These are phyloP conservation scores for Saguinus midas DNA, from an alignment of 2,113 vertebrate species.

Conservation along the genomic window DNA sequence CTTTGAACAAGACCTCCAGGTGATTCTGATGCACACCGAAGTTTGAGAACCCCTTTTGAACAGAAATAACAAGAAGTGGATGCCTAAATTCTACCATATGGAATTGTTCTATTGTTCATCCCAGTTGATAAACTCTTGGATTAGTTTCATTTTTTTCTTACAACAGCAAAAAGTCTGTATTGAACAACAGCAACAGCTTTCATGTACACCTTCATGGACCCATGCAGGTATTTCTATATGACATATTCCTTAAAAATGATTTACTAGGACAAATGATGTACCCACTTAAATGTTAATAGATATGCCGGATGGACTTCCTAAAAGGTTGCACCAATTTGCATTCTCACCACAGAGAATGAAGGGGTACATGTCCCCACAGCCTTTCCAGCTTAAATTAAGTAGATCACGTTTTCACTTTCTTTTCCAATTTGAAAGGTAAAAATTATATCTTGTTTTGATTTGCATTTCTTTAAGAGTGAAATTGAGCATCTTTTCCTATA, in stretches of 20 bases:
- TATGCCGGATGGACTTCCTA: background rate
- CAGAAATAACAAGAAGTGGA: background rate
- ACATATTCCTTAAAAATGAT: background rate
- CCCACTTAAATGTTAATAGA: background rate
- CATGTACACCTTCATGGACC: background rate
- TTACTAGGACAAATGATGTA: background rate
- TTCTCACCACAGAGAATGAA: background rate
- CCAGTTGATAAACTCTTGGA: background rate
- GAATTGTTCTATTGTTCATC: background rate
- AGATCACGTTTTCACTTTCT: constrained; percentile 20
- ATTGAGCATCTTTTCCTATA: background rate
- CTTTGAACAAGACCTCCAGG: background rate
- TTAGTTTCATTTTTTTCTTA: background rate
- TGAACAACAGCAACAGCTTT: background rate
- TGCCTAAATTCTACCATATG: background rate
- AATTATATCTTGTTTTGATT: constrained; percentile 10
- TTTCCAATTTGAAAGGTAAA: constrained; percentile 8
- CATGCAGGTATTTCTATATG: background rate
- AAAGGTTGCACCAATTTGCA: background rate
- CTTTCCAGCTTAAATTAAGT: background rate
- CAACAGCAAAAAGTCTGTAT: background rate
- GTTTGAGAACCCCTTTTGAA: background rate
- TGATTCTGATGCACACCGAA: background rate
- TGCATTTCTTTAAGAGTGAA: constrained; percentile 36
- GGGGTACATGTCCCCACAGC: background rate